These are phyloP conservation scores for Mastigias papua DNA, from an alignment of 30 jellyfish, hydroid and myxozoan genomes.

Conservation along the genomic window DNA sequence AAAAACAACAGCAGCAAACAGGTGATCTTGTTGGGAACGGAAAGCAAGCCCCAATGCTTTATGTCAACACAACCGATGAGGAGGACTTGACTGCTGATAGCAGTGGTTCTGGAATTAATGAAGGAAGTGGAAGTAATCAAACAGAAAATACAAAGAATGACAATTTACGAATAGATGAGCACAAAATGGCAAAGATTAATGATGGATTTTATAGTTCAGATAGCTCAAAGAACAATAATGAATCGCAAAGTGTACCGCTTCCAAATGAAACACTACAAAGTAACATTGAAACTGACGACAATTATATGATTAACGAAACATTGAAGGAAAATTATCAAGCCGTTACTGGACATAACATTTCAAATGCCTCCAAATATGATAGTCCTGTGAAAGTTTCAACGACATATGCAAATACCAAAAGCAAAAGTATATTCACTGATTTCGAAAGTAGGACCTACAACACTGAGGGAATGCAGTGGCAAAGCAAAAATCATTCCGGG, in stretches of 20 bases:
- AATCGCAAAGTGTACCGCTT: neutral
- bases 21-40: neutral
- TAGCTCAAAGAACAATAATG: constrained; percentile 5
- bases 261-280: neutral
- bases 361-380: neutral
- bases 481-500: neutral
- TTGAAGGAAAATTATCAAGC: neutral
- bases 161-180: too few species aligned
- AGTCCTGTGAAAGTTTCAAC: neutral
- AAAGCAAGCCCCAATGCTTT: neutral
- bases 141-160: constrained; percentile 1
- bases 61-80: neutral
- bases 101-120: constrained; percentile 13
- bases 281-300: neutral
- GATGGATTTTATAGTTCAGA: neutral
- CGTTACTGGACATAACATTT: neutral
- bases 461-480: neutral
- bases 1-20: neutral
- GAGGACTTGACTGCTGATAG: neutral
- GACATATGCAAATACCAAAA: neutral
- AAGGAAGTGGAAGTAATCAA: constrained; percentile 1
- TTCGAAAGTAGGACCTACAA: neutral
- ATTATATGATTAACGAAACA: neutral
- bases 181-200: neutral
- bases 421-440: neutral